These are phyloP conservation scores for Laticauda colubrina DNA, from an alignment of 2,113 vertebrate genomes.

Conservation along the genomic window DNA sequence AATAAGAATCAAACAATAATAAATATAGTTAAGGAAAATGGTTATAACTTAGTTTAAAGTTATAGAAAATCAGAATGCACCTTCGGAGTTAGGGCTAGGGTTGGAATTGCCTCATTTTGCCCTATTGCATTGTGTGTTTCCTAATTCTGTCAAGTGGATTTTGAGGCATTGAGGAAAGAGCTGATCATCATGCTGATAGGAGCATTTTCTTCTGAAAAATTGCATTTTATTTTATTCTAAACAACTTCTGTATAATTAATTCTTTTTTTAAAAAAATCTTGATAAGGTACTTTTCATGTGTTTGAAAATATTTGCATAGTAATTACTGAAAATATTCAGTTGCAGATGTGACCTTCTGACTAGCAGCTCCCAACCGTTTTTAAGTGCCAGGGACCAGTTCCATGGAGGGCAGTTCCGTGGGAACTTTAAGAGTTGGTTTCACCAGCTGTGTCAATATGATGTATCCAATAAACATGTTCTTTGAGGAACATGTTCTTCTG, in stretches of 20 bases:
- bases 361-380: neutral
- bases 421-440: too few species aligned
- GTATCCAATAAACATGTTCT: too few species aligned
- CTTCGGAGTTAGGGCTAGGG: neutral
- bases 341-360: neutral
- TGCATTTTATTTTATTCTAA: too few species aligned
- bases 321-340: too few species aligned
- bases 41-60: neutral
- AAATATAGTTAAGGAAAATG: neutral
- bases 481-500: too few species aligned
- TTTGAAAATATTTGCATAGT: too few species aligned
- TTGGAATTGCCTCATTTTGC: neutral
- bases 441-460: too few species aligned
- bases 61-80: neutral
- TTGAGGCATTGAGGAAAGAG: neutral
- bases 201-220: neutral
- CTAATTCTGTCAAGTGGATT: neutral
- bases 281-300: too few species aligned
- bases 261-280: too few species aligned
- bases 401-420: too few species aligned
- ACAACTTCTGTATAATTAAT: too few species aligned
- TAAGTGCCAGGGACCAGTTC: too few species aligned
- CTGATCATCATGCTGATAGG: neutral
- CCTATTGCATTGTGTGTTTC: neutral
- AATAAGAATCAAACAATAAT: neutral